Evolutionary conservation across 2,888 invertebrate species (phyloP), one percentile per base, ranked within the genome.

Genomic region (Conchocele bisecta): DNA sequence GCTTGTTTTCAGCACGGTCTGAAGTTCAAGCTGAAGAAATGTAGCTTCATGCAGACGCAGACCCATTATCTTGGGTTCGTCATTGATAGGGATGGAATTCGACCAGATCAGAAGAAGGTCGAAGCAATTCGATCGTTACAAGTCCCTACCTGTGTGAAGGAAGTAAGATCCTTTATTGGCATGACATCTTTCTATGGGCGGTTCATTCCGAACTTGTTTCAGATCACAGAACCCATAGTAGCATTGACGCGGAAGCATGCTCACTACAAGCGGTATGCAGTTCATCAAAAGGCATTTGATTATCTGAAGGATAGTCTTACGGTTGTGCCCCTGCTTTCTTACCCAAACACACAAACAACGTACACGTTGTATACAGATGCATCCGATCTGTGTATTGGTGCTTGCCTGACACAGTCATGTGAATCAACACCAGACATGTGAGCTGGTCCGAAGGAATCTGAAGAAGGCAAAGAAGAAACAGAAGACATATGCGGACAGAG

Each of bases 391-490:
- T 53, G 61, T 42, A 53, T 61, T 7, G 61, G 61, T 9, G 39
- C 61, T 9, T 37, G 37, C 35, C 22, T 58, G 29, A 20, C 65
- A 51, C 42, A 54, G 17, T 17, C 24, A 46, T 46, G 22, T 20
- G 46, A 46, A n/a, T n/a, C 72, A 80, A 54, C 75, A 77, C 35
- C 65, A 56, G 28, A 20, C 66, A 7, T 78, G 75, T 56, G 13
- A 53, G 6, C 31, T 20, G 3, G 72, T 73, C 13, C 39, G 48
- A 35, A 54, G 46, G 17, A 44, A 74, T 33, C 11, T 67, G 7
- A 73, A 61, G 26, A 65, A 65, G 6, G 50, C 73, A 7, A 73
- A 71, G 29, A 51, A 51, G 22, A 46, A 61, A 65, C 73, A 70
- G 44, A 56, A 50, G 2, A 66, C 60, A 53, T 70, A 76, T 51